Percentiles rank a stretch among this genome's conserved stretches.
Conservation (phyloP, 92 coral and sea anemone species). For the Phenganax subtilis region DNA sequence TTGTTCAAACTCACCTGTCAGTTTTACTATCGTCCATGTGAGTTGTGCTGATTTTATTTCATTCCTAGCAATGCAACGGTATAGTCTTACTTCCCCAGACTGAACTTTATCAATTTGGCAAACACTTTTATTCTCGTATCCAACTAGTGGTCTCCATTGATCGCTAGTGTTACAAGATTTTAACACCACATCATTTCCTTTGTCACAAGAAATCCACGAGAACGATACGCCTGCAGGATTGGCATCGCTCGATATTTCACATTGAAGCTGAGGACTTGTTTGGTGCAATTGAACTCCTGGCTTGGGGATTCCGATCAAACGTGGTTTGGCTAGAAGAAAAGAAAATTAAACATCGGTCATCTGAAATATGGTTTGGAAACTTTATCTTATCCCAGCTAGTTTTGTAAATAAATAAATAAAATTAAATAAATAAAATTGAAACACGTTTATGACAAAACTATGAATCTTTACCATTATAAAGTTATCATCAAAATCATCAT, state of each 20-base stretch:
- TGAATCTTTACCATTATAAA: no score
- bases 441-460: no score
- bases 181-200: background rate
- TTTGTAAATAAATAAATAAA: background rate
- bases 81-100: background rate
- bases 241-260: background rate
- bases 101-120: background rate
- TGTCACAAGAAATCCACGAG: background rate
- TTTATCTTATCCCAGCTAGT: background rate
- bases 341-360: background rate
- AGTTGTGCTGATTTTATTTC: background rate
- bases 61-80: conserved; percentile 22
- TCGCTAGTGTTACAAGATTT: background rate
- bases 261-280: background rate
- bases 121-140: background rate
- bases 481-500: no score
- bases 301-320: background rate
- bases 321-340: conserved; percentile 3
- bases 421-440: no score
- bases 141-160: background rate
- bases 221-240: background rate
- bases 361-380: background rate
- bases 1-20: background rate
- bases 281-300: background rate
- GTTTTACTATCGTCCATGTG: conserved; percentile 18